phyloP scores from a whole-genome alignment of 2,113 vertebrate genomes.

The Entelurus aequoreus region DNA sequence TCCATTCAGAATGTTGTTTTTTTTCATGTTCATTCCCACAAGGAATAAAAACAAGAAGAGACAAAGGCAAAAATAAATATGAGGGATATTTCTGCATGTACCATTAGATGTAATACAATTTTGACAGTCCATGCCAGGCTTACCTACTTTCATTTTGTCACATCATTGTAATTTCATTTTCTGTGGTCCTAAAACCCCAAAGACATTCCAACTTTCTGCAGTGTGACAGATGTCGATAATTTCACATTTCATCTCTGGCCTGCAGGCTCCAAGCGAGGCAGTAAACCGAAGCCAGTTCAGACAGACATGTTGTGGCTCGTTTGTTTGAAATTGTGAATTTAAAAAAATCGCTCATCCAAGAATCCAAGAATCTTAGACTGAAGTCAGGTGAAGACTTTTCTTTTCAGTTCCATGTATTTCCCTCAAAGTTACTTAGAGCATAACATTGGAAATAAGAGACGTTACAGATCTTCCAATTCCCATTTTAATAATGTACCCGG shows the following conservation, averaged over 20 bases:
- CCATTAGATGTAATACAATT: slow-evolving; percentile 41
- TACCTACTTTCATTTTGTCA: slow-evolving; percentile 56
- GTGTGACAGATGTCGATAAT: slow-evolving; percentile 69
- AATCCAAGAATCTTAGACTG: slow-evolving; percentile 10
- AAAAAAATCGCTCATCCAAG: slow-evolving; percentile 60
- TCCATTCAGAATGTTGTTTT: no score
- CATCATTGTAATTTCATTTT: slow-evolving; percentile 56
- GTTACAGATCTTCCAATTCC: no score
- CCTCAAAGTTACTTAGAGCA: no score
- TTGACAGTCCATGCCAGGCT: slow-evolving; percentile 14
- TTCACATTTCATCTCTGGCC: slow-evolving; percentile 36
- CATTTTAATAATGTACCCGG: no score
- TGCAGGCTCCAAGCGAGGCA: slow-evolving; percentile 44
- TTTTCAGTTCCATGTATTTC: no score
- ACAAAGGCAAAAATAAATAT: no score
- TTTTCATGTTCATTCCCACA: no score
- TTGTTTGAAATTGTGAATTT: slow-evolving; percentile 54
- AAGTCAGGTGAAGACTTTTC: no score
- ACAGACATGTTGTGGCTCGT: slow-evolving; percentile 46
- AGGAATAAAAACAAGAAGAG: no score
- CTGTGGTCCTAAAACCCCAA: slow-evolving; percentile 41
- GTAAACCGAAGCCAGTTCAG: slow-evolving; percentile 51
- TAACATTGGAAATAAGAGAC: no score
- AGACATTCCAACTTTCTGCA: slow-evolving; percentile 59
- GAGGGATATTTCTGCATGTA: slow-evolving; percentile 16